Percentiles rank a stretch among this genome's conserved stretches.
Conservation (phyloP, 2,113 vertebrate species). For the Verasper variegatus region DNA sequence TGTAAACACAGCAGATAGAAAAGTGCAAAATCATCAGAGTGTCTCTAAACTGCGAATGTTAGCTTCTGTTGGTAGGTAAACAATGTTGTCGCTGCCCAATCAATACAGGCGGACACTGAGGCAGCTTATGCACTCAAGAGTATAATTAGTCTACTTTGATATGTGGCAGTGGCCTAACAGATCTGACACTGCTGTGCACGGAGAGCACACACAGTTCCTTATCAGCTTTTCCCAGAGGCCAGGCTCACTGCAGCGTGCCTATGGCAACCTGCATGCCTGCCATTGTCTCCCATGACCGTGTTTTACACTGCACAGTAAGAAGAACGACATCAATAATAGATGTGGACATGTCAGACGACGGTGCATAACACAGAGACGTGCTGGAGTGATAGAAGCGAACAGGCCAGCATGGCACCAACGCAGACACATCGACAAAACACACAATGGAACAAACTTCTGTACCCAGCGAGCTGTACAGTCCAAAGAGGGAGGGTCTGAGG, state of each 20-base stretch:
- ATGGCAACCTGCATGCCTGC: conserved; percentile 71
- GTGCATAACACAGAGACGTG: conserved; percentile 31
- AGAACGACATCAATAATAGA: conserved; percentile 82
- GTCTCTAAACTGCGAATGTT: conserved; percentile 2
- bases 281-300: conserved; percentile 59
- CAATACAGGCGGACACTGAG: background rate
- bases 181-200: conserved; percentile 40
- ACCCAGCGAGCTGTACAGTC: background rate
- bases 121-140: background rate
- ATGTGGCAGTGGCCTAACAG: conserved; percentile 45
- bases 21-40: conserved; percentile 32
- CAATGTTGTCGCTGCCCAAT: background rate
- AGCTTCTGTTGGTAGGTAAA: conserved; percentile 18
- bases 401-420: background rate
- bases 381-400: background rate
- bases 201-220: conserved; percentile 44
- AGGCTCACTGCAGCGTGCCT: conserved; percentile 51
- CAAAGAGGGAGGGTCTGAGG: conserved; percentile 16
- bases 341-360: conserved; percentile 33
- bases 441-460: conserved; percentile 35
- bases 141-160: conserved; percentile 34
- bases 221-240: conserved; percentile 75
- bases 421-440: conserved; percentile 16
- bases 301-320: conserved; percentile 59
- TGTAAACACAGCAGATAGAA: conserved; percentile 53